Conservation (phyloP, 2,888 invertebrate species). For the Agrypnus murinus region DNA sequence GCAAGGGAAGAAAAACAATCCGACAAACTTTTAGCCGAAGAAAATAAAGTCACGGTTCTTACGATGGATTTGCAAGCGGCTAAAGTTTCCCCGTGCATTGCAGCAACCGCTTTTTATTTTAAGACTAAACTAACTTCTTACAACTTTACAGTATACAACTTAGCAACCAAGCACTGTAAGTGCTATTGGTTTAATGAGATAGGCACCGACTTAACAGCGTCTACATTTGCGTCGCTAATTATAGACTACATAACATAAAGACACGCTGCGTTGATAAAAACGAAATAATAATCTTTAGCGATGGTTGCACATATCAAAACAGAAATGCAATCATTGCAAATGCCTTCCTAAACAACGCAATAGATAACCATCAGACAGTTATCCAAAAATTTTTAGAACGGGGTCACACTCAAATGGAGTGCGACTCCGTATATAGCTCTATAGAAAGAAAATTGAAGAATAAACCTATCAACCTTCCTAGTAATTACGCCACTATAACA, state of each 20-base stretch:
- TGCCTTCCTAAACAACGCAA: constrained; percentile 38
- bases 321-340: constrained; percentile 42
- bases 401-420: constrained; percentile 49
- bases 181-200: constrained; percentile 43
- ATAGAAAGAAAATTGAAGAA: constrained; percentile 8
- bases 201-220: constrained; percentile 4
- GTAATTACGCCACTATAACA: background rate
- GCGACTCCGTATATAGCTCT: constrained; percentile 20
- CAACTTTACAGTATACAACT: constrained; percentile 52
- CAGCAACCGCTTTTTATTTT: constrained; percentile 48
- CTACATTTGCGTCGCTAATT: constrained; percentile 14
- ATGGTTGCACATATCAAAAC: constrained; percentile 44
- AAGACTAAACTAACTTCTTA: constrained; percentile 52
- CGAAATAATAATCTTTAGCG: too few relatives aligned
- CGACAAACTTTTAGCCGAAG: background rate
- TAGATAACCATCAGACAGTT: constrained; percentile 31
- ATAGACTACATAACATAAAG: constrained; percentile 6
- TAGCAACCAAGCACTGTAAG: constrained; percentile 37
- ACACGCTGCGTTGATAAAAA: too few relatives aligned
- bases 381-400: constrained; percentile 47
- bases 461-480: constrained; percentile 11
- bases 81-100: constrained; percentile 18
- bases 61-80: constrained; percentile 9
- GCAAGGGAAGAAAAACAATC: constrained; percentile 11
- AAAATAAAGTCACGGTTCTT: background rate